phyloP scores from a whole-genome alignment of 2,113 vertebrate species.

The Ardeotis arabs region DNA sequence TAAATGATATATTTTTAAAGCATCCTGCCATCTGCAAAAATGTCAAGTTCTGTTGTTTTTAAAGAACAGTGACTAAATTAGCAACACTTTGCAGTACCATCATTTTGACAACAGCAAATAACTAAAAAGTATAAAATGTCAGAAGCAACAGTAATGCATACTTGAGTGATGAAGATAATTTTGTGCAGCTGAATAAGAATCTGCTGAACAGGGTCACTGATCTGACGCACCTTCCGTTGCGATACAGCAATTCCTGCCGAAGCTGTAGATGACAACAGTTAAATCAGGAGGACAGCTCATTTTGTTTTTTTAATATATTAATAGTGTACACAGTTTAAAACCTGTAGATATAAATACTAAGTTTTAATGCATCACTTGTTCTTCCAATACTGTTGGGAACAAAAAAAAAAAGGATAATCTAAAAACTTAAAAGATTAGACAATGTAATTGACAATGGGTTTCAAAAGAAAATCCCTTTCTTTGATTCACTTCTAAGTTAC shows the following conservation, averaged over 20 bases:
- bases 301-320: not conserved
- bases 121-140: not conserved
- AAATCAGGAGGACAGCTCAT: conserved; percentile 45
- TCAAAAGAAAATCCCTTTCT: not conserved
- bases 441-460: not conserved
- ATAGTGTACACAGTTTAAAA: not conserved
- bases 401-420: not conserved
- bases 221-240: conserved; percentile 87
- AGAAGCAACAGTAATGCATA: conserved; percentile 49
- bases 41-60: conserved; percentile 70
- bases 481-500: not conserved
- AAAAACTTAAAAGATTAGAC: not conserved
- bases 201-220: conserved; percentile 89
- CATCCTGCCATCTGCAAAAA: conserved; percentile 65
- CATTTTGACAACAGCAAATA: conserved; percentile 40
- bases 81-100: conserved; percentile 8
- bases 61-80: conserved; percentile 58
- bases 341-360: not conserved
- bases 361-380: not conserved
- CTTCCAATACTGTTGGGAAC: not conserved
- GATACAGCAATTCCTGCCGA: conserved; percentile 87
- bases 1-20: conserved; percentile 54
- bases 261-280: conserved; percentile 61
- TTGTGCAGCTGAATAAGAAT: conserved; percentile 90
- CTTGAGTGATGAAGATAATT: conserved; percentile 89